A percentile compares a stretch with the other conserved stretches of the same genome.
phyloP scores from a whole-genome alignment of 2,113 vertebrate species.

The Anhinga rufa region DNA sequence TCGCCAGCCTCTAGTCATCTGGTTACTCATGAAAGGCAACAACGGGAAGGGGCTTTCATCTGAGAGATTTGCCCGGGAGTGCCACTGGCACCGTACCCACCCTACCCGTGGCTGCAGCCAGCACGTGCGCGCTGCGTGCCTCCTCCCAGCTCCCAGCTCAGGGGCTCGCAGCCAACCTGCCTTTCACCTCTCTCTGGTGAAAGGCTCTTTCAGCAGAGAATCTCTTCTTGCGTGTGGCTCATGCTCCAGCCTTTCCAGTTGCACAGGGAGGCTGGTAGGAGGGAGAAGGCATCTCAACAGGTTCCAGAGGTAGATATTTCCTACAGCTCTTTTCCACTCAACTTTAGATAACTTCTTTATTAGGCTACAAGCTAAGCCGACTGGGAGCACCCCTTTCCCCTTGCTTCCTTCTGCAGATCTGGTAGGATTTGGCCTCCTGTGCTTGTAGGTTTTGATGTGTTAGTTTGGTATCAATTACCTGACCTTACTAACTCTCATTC shows the following conservation, averaged over 20 bases:
- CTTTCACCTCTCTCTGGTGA: neutral
- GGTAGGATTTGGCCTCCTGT: neutral
- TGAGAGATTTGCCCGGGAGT: neutral
- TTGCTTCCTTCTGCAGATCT: neutral
- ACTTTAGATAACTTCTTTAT: neutral
- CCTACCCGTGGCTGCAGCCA: neutral
- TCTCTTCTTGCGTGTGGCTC: neutral
- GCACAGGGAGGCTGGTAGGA: neutral
- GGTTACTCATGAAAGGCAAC: neutral
- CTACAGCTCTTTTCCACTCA: neutral
- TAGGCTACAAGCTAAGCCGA: rapidly evolving
- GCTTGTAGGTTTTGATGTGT: neutral
- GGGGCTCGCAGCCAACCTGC: neutral
- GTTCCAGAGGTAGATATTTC: neutral
- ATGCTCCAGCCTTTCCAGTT: neutral
- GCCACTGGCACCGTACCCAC: neutral
- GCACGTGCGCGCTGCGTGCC: neutral
- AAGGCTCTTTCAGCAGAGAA: neutral
- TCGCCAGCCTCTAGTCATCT: neutral
- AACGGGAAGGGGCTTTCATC: neutral
- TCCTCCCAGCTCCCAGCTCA: neutral
- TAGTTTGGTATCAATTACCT: neutral
- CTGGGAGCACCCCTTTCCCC: neutral
- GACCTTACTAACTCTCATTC: neutral
- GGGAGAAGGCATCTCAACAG: neutral